Evolutionary conservation across 2,797 vertebrate species (phyloP).

Genomic region (Babyrousa celebensis): DNA sequence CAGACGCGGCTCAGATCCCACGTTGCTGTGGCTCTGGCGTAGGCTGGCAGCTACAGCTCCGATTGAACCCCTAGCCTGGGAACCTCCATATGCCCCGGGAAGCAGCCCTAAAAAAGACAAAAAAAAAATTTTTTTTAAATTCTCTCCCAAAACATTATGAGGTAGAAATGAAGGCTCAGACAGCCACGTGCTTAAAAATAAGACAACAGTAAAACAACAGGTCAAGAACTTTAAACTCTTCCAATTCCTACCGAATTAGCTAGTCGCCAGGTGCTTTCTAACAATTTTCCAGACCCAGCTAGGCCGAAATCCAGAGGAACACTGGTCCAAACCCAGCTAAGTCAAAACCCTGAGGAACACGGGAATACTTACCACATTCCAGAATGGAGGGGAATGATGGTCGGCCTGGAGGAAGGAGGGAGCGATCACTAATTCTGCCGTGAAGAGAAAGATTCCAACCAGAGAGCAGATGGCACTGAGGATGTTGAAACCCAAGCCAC

Average conservation of each 20-base stretch:
- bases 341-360: background rate
- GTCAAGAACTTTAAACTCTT: background rate
- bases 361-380: background rate
- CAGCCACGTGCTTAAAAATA: background rate
- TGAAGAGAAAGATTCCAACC: slow-evolving; percentile 81
- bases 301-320: background rate
- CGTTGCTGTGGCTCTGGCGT: no score
- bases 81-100: no score
- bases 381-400: no score
- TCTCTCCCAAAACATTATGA: background rate
- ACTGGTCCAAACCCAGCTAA: background rate
- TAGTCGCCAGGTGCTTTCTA: background rate
- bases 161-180: background rate
- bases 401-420: accelerated
- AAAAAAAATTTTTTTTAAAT: no score
- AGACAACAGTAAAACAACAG: background rate
- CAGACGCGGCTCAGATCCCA: no score
- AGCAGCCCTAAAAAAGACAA: no score
- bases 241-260: background rate
- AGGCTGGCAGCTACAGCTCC: no score
- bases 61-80: no score
- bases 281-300: background rate
- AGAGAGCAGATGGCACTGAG: slow-evolving; percentile 84
- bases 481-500: slow-evolving; percentile 87
- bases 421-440: slow-evolving; percentile 56